These are phyloP conservation scores for Thymelicus sylvestris DNA, from an alignment of 2,888 invertebrate genomes.

Conservation along the genomic window DNA sequence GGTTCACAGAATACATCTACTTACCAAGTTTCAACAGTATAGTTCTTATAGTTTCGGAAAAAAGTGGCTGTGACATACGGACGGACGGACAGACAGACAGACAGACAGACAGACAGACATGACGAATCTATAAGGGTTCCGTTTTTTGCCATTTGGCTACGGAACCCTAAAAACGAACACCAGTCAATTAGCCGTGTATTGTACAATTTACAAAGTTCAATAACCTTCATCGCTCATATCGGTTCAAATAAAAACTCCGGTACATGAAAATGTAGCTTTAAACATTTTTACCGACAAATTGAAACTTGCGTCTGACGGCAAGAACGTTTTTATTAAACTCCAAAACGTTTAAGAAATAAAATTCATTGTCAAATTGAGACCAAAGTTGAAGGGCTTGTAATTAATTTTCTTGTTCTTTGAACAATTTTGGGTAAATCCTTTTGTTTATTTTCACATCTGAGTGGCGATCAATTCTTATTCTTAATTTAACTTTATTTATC, in stretches of 20 bases:
- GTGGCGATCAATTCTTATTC: neutral
- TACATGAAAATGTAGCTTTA: neutral
- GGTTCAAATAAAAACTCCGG: neutral
- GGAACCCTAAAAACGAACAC: conserved; percentile 2
- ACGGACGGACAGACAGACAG: no score
- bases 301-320: neutral
- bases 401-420: conserved; percentile 2
- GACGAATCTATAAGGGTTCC: no score
- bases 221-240: conserved; percentile 5
- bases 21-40: no score
- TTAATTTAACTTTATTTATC: neutral
- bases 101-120: no score
- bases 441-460: neutral
- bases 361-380: conserved; percentile 12
- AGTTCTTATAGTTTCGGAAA: no score
- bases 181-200: conserved; percentile 5
- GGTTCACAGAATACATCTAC: no score
- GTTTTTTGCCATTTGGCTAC: no score
- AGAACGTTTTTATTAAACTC: conserved; percentile 7
- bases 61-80: no score
- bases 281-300: neutral
- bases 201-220: conserved; percentile 3
- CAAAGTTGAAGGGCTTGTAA: neutral
- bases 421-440: neutral
- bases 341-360: neutral